A percentile compares a stretch with the other conserved stretches of the same genome.
Evolutionary conservation across 2,797 vertebrate species (phyloP).

Genomic region (Pangasius mekongensis): DNA sequence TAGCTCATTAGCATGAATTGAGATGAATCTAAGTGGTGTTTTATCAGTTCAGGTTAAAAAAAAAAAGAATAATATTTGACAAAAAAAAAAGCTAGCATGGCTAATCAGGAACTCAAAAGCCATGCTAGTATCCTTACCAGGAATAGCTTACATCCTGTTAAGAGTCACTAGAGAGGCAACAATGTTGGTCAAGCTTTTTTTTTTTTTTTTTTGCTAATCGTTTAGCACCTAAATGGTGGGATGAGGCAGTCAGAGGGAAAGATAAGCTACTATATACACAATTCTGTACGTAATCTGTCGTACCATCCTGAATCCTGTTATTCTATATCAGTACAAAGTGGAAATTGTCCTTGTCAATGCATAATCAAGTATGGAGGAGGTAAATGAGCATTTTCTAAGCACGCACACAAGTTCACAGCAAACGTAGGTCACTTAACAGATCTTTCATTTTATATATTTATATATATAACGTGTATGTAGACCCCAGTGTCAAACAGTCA

Average conservation of each 20-base stretch:
- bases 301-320: conserved; percentile 23
- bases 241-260: conserved; percentile 45
- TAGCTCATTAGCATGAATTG: background rate
- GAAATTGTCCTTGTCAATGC: conserved; percentile 31
- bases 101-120: conserved; percentile 7
- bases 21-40: background rate
- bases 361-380: conserved; percentile 37
- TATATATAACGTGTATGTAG: background rate
- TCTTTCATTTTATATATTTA: conserved; percentile 55
- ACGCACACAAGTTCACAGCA: conserved; percentile 66
- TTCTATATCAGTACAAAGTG: conserved; percentile 43
- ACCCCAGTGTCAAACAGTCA: conserved; percentile 70
- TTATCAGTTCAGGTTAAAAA: background rate
- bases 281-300: conserved; percentile 48
- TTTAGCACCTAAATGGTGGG: conserved; percentile 48
- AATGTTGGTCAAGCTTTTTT: background rate
- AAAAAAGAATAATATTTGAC: background rate
- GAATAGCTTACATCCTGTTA: conserved; percentile 20
- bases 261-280: conserved; percentile 60
- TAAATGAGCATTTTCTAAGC: conserved; percentile 45
- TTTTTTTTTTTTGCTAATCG: conserved; percentile 4
- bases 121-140: background rate
- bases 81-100: background rate
- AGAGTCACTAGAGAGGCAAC: conserved; percentile 24
- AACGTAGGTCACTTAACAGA: conserved; percentile 56